phyloP scores from a whole-genome alignment of 2,797 vertebrate genomes.

The Hoplostethus mediterraneus region DNA sequence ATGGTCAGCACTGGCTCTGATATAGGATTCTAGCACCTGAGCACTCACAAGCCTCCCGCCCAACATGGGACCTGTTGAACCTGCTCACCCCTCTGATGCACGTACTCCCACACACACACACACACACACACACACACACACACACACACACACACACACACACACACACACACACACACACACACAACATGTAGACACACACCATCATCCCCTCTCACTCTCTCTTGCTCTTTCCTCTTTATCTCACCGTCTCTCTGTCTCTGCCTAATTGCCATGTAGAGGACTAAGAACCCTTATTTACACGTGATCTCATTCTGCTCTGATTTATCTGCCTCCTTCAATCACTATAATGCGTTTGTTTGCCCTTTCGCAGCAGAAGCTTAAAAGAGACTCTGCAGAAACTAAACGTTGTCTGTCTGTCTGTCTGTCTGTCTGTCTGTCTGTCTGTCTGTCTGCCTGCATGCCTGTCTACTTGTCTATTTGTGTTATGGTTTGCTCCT shows the following conservation, averaged over 20 bases:
- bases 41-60: constrained; percentile 67
- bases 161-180: constrained; percentile 28
- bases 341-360: constrained; percentile 40
- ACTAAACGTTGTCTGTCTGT: constrained; percentile 25
- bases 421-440: constrained; percentile 42
- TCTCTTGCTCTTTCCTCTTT: constrained; percentile 28
- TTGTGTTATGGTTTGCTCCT: constrained; percentile 30
- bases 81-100: constrained; percentile 74
- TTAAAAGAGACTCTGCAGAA: constrained; percentile 21
- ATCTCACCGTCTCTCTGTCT: constrained; percentile 16
- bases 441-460: constrained; percentile 28
- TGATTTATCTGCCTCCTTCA: constrained; percentile 45
- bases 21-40: constrained; percentile 84
- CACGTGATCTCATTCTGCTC: constrained; percentile 47
- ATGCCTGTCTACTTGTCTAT: constrained; percentile 43
- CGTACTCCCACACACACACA: constrained; percentile 42
- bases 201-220: constrained; percentile 42
- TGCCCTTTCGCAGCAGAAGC: constrained; percentile 30
- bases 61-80: constrained; percentile 83
- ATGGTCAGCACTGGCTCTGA: constrained; percentile 80
- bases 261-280: constrained; percentile 50
- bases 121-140: neutral
- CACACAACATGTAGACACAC: constrained; percentile 19
- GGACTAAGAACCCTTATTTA: constrained; percentile 46
- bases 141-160: constrained; percentile 25